Evolutionary conservation across 1,140 invertebrate species (phyloP).

Genomic region (Drosophila santomea): DNA sequence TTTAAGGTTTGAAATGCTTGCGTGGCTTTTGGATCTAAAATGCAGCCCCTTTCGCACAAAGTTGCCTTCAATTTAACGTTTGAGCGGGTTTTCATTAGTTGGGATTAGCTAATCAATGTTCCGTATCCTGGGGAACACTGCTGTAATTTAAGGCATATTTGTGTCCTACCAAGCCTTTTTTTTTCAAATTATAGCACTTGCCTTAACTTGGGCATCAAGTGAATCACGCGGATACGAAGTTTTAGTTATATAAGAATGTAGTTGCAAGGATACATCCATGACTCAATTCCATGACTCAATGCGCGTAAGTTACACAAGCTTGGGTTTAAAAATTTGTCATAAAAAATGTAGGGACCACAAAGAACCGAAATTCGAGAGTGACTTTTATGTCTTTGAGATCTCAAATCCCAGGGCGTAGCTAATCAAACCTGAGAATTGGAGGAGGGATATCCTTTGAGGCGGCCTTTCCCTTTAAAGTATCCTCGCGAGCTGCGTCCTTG

Average conservation of each 20-base stretch:
- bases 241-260: no score
- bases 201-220: not conserved
- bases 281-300: not conserved
- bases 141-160: not conserved
- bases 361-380: slow-evolving; percentile 10
- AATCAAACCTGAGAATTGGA: slow-evolving; percentile 57
- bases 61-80: slow-evolving; percentile 63
- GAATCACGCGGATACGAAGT: no score
- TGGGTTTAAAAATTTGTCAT: not conserved
- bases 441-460: slow-evolving; percentile 8
- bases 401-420: slow-evolving; percentile 42
- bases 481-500: slow-evolving; percentile 23
- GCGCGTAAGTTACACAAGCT: not conserved
- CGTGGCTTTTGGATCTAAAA: slow-evolving; percentile 28
- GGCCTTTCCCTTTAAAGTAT: slow-evolving; percentile 2
- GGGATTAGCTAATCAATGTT: slow-evolving; percentile 52
- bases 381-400: slow-evolving; percentile 22
- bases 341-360: slow-evolving; percentile 9
- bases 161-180: not conserved
- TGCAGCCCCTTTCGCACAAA: slow-evolving; percentile 1
- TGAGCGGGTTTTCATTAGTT: slow-evolving; percentile 62
- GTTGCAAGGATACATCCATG: not conserved
- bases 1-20: slow-evolving; percentile 39
- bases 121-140: slow-evolving; percentile 26
- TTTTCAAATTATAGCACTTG: no score